Evolutionary conservation across 1,140 invertebrate species (phyloP).

Genomic region (Rhopalosiphum padi): DNA sequence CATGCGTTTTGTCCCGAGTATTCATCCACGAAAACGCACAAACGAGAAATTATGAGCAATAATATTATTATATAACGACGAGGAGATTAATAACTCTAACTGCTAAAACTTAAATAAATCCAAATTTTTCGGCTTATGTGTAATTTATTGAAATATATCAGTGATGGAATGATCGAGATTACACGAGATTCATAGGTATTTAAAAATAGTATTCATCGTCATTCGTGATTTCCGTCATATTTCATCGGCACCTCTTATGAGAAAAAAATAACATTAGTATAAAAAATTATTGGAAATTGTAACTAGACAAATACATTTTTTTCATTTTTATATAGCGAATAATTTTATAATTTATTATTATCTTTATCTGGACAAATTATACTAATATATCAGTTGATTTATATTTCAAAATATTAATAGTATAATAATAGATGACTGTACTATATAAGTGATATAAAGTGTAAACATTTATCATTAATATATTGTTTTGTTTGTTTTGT

Average conservation of each 20-base stretch:
- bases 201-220: neutral
- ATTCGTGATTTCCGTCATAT: neutral
- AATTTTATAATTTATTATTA: too few species aligned
- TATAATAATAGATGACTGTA: too few species aligned
- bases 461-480: too few species aligned
- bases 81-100: neutral
- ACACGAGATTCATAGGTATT: neutral
- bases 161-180: neutral
- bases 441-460: too few species aligned
- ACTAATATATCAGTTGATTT: too few species aligned
- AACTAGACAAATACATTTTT: too few species aligned
- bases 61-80: neutral
- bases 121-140: neutral
- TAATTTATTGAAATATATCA: neutral
- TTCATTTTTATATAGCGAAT: too few species aligned
- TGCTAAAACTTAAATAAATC: neutral
- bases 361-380: too few species aligned
- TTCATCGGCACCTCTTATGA: neutral
- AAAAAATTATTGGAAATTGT: too few species aligned
- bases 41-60: neutral
- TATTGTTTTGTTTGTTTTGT: too few species aligned
- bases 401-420: too few species aligned
- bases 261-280: too few species aligned
- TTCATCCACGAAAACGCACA: neutral
- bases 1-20: neutral